Percentiles rank a stretch among this genome's conserved stretches.
These are phyloP conservation scores for Leucophenga montana DNA, from an alignment of 2,888 invertebrate genomes.

Conservation along the genomic window DNA sequence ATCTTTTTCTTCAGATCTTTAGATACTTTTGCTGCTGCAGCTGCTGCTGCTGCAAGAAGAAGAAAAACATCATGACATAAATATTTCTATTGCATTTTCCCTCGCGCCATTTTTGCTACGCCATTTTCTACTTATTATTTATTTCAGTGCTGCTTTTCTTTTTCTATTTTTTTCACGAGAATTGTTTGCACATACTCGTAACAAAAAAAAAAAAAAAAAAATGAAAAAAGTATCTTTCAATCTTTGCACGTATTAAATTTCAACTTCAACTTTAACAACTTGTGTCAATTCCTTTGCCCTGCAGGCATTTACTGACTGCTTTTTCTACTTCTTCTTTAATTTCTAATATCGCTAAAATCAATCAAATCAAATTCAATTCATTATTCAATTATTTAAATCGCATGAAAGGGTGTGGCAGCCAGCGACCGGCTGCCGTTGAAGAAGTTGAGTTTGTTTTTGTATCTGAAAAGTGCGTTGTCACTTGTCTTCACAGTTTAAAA, in stretches of 20 bases:
- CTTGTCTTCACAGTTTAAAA: not conserved
- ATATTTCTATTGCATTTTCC: slow-evolving; percentile 50
- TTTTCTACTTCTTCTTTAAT: slow-evolving; percentile 1
- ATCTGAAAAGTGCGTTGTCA: slow-evolving; percentile 28
- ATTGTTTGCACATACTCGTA: no score
- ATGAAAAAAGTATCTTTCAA: no score
- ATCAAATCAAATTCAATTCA: slow-evolving; percentile 54
- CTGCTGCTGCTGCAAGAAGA: slow-evolving; percentile 30
- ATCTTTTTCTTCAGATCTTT: no score
- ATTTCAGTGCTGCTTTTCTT: not conserved
- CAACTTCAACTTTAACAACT: slow-evolving; percentile 3
- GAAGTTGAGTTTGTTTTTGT: slow-evolving; percentile 35
- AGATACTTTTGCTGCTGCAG: no score
- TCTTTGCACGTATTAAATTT: not conserved
- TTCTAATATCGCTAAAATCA: slow-evolving; percentile 46
- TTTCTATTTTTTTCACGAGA: not conserved
- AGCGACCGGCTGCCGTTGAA: slow-evolving; percentile 41
- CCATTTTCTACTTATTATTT: not conserved
- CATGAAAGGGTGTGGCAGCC: slow-evolving; percentile 34
- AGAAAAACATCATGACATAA: slow-evolving; percentile 62
- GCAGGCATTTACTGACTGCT: not conserved
- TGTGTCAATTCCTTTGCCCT: not conserved
- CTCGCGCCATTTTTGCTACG: not conserved
- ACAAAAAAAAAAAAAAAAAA: not conserved
- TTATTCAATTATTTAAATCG: slow-evolving; percentile 55